Evolutionary conservation across 37 sponge, comb jelly and placozoan species (phyloP).

Genomic region (Spongilla lacustris): DNA sequence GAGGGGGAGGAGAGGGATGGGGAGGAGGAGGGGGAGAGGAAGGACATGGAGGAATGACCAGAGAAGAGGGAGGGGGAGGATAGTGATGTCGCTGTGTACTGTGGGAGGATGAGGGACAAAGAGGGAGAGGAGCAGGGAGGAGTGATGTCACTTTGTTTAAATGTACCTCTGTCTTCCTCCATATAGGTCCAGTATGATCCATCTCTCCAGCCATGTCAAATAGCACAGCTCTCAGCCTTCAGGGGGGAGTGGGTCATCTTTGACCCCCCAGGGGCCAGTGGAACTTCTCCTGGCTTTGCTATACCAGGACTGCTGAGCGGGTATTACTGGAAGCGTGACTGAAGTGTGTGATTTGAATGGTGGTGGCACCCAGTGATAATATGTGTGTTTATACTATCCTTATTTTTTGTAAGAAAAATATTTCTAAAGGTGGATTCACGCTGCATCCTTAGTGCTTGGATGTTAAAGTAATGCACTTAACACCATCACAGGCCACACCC

Average conservation of each 20-base stretch:
- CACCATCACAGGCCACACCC: too few species aligned
- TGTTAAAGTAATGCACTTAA: too few species aligned
- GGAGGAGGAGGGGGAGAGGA: too few species aligned
- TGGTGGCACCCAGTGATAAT: background rate
- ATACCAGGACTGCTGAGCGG: conserved; percentile 40
- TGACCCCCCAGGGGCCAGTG: background rate
- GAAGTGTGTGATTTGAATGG: background rate
- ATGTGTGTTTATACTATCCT: background rate
- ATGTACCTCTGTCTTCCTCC: background rate
- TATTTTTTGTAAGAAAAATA: too few species aligned
- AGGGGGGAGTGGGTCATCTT: conserved; percentile 59
- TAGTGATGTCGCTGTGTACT: too few species aligned
- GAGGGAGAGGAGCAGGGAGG: too few species aligned
- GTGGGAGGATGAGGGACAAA: too few species aligned
- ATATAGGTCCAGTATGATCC: conserved; percentile 10
- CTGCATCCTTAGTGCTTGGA: too few species aligned
- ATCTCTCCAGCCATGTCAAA: conserved; percentile 35
- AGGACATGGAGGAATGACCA: too few species aligned
- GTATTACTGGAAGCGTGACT: background rate
- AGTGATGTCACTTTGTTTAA: too few species aligned
- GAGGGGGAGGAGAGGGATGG: background rate
- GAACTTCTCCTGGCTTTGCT: conserved; percentile 24
- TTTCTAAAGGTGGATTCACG: too few species aligned
- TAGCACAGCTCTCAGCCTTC: conserved; percentile 28
- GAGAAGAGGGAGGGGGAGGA: too few species aligned